Percentiles rank a stretch among this genome's conserved stretches.
phyloP scores from a whole-genome alignment of 2,797 vertebrate genomes.

The Gobio occitaniae region DNA sequence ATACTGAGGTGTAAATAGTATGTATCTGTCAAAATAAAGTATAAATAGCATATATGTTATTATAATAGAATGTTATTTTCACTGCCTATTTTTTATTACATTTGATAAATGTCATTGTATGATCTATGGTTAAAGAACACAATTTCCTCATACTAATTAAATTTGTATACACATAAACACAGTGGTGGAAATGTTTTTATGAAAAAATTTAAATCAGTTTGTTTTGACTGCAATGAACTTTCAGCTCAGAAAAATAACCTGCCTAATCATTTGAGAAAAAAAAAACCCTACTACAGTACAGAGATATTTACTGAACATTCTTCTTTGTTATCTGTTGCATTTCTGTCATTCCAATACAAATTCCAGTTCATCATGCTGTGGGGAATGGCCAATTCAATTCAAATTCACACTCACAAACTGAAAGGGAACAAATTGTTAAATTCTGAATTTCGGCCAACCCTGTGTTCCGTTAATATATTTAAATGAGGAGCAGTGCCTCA shows the following conservation, averaged over 20 bases:
- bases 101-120: neutral
- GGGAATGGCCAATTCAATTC: neutral
- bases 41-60: too few species aligned
- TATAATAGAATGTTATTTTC: too few species aligned
- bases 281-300: neutral
- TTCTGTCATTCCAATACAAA: neutral
- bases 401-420: neutral
- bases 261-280: neutral
- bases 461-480: neutral
- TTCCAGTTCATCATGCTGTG: neutral
- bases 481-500: slow-evolving; percentile 12
- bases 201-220: neutral
- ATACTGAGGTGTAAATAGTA: too few species aligned
- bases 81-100: neutral
- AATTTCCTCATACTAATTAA: neutral
- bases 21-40: too few species aligned
- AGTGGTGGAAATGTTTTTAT: neutral
- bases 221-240: neutral
- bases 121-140: neutral
- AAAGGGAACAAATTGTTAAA: slow-evolving; percentile 6
- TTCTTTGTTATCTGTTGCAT: neutral
- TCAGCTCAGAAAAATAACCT: neutral
- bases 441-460: neutral
- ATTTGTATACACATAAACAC: neutral
- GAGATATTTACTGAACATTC: neutral